Evolutionary conservation across 1,140 invertebrate species (phyloP), one percentile per base, ranked within the genome.

Genomic region (Achroia grisella): DNA sequence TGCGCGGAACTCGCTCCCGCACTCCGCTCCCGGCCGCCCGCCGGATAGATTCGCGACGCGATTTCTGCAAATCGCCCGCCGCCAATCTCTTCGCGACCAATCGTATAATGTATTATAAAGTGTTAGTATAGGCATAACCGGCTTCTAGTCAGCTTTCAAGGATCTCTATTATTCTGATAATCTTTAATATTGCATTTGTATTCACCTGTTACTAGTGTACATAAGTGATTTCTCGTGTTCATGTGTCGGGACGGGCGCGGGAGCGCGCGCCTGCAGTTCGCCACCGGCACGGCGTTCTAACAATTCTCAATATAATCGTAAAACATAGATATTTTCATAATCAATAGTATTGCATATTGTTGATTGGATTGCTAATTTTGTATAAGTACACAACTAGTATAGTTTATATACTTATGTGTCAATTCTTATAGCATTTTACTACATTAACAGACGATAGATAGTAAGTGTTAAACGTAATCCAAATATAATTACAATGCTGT

Each of bases 341-440:
- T 80, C 80, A 73, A 82, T 82, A 84, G 76, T 75, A 74, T 41
- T 70, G 78, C 78, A 71, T 83, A 79, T 70, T 75, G 73, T 84
- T 80, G 56, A 72, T 72, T 78, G 69, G 66, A 84, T 82, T 79
- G 80, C 78, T 78, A 81, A 82, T 85, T 82, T 81, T 81, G 71
- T 83, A 81, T 81, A 80, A 73, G 73, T 78, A 85, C 79, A 83
- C 81, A 76, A 85, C 75, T 86, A 86, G 84, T 85, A 85, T 87
- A 86, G 83, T 86, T 84, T 83, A 86, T 84, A 87, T 87, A 86
- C 86, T 87, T 87, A 86, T 86, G 86, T 86, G 86, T 87, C 86
- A 87, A 87, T 87, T 87, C 83, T 79, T 78, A 82, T 87, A 87
- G 84, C 72, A 52, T 82, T 85, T 85, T 85, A 85, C 79, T 80